Base-by-base conservation (phyloP, 2,113 vertebrate species). In the Chrysemys picta region DNA sequence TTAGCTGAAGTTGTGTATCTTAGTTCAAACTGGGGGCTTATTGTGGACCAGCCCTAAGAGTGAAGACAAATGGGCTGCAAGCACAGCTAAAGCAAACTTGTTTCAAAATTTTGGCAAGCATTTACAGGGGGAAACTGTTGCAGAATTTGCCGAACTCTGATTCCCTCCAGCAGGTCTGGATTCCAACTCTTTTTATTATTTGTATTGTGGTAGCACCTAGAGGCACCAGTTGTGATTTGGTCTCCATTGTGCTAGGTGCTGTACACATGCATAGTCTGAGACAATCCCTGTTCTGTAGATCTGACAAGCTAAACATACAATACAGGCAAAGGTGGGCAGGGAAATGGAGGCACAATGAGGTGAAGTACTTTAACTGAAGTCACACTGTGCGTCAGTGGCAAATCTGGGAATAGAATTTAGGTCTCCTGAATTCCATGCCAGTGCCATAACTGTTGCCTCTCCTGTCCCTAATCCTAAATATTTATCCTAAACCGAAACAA, bases 391-490 rank as follows among this genome's bases (percentile, higher is more conserved):
- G 56, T 8, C 88, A 93, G 87, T 9, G 5, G 83, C 19, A 91
- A 94, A 83, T 4, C 3, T 85, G 52, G 89, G 87, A 10, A 24
- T 17, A 7, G 22, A 87, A 56, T 89, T 42, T 13, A 7, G 49
- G 45, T 75, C 19, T 85, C 89, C 5, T 75, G 50, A 82, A 5
- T 90, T 75, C 4, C 17, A 42, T 42, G 25, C 2, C 13, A 5
- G 25, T 31, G 19, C 47, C 38, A 80, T 89, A 21, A 21, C 11
- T 87, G 9, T 2, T 10, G 10, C 54, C 14, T 84, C 24, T 82
- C 35, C n/a, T 45, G 42, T 89, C 24, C 90, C 50, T 54, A 54
- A 91, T 52, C 16, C 13, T 80, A 89, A 93, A 93, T 4, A 75
- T 59, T 89, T 92, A 49, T 24, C 75, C 11, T 31, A 53, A 91